phyloP scores from a whole-genome alignment of 53 echinoderm and acorn worm species.

The Paracentrotus lividus region DNA sequence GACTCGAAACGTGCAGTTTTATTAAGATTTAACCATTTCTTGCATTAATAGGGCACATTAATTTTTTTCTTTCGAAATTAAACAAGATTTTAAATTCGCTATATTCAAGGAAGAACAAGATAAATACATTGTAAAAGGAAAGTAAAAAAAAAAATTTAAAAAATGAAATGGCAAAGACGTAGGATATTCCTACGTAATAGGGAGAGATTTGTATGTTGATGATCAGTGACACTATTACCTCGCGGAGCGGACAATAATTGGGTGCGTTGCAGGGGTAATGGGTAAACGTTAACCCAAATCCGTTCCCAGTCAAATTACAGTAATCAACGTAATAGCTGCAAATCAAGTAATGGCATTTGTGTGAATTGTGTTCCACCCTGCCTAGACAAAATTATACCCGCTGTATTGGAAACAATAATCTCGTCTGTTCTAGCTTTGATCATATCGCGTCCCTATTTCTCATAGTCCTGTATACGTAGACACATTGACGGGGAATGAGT shows the following conservation, averaged over 20 bases:
- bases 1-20: no score
- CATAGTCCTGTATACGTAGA: slow-evolving; percentile 9
- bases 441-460: not conserved
- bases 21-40: no score
- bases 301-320: slow-evolving; percentile 52
- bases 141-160: not conserved
- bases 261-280: slow-evolving; percentile 35
- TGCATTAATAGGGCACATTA: no score
- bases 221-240: not conserved
- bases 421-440: not conserved
- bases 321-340: slow-evolving; percentile 50
- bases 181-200: not conserved
- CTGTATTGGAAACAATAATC: slow-evolving; percentile 28
- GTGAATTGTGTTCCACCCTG: slow-evolving; percentile 12
- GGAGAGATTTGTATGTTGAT: slow-evolving; percentile 13
- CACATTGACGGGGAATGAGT: not conserved
- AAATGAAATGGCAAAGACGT: not conserved
- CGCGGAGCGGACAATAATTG: slow-evolving; percentile 36
- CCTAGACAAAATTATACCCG: not conserved
- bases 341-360: slow-evolving; percentile 63
- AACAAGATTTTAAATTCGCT: not conserved
- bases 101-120: not conserved
- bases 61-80: no score
- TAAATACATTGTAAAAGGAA: not conserved
- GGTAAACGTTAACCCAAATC: slow-evolving; percentile 33